These are phyloP conservation scores for Synanthedon vespiformis DNA, from an alignment of 2,888 invertebrate genomes.

Conservation along the genomic window DNA sequence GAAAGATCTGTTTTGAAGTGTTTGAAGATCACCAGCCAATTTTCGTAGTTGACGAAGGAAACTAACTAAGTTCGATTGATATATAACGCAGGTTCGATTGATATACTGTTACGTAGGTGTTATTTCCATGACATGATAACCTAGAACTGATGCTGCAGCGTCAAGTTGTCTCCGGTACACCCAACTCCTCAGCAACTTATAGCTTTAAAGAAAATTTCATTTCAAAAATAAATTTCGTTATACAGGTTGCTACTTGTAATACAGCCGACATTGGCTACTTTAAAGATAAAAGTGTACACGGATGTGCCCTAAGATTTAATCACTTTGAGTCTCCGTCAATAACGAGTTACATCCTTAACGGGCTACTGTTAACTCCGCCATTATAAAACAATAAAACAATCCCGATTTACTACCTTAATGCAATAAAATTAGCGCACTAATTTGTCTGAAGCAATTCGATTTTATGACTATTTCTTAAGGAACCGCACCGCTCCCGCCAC, in stretches of 20 bases:
- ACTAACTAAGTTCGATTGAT: too few relatives aligned
- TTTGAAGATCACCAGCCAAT: too few relatives aligned
- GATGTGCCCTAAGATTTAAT: background rate
- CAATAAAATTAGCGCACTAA: slow-evolving; percentile 61
- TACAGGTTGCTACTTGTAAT: background rate
- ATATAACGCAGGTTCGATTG: too few relatives aligned
- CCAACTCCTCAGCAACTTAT: too few relatives aligned
- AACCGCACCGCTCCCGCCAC: slow-evolving; percentile 24
- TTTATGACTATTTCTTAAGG: slow-evolving; percentile 47
- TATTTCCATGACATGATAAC: too few relatives aligned
- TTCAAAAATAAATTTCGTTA: background rate
- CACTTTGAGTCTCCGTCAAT: background rate
- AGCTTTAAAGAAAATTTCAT: background rate
- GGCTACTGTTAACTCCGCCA: slow-evolving; percentile 44
- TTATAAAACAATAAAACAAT: slow-evolving; percentile 53
- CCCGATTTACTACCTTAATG: slow-evolving; percentile 55
- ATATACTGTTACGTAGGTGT: too few relatives aligned
- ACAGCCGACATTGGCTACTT: too few relatives aligned
- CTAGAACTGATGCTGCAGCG: too few relatives aligned
- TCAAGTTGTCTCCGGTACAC: too few relatives aligned
- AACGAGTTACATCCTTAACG: slow-evolving; percentile 12
- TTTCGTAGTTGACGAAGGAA: too few relatives aligned
- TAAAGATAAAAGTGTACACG: slow-evolving; percentile 1
- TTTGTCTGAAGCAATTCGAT: slow-evolving; percentile 49
- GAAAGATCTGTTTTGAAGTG: too few relatives aligned